Percentiles rank a stretch among this genome's conserved stretches.
These are phyloP conservation scores for Papilio glaucus DNA, from an alignment of 1,140 invertebrate species.

Conservation along the genomic window DNA sequence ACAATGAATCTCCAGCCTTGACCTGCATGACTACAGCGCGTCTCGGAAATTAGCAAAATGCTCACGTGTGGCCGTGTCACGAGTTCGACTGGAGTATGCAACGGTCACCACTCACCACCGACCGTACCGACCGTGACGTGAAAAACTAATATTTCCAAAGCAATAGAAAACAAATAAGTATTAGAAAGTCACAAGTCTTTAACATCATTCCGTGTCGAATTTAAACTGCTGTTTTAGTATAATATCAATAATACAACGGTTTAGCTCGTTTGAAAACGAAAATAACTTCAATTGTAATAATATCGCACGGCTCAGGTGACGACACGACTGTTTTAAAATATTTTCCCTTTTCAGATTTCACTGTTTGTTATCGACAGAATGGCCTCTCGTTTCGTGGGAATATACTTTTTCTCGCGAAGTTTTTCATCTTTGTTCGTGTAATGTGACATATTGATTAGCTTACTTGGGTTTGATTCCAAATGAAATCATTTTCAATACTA, in stretches of 20 bases:
- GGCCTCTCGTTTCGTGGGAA: slow-evolving; percentile 48
- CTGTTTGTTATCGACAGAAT: slow-evolving; percentile 44
- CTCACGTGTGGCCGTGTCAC: slow-evolving; percentile 46
- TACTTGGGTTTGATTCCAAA: neutral
- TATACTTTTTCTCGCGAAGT: neutral
- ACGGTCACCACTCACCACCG: slow-evolving; percentile 21
- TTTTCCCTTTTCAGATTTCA: slow-evolving; percentile 58
- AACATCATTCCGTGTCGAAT: slow-evolving; percentile 40
- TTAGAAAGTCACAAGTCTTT: slow-evolving; percentile 41
- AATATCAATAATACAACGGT: neutral
- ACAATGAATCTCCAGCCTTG: slow-evolving; percentile 54
- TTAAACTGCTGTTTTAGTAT: neutral
- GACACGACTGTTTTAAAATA: slow-evolving; percentile 35
- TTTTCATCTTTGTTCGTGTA: slow-evolving; percentile 20
- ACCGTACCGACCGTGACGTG: slow-evolving; percentile 48
- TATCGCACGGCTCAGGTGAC: slow-evolving; percentile 25
- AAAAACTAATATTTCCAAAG: slow-evolving; percentile 54
- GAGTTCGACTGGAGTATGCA: slow-evolving; percentile 43
- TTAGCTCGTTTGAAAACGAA: slow-evolving; percentile 17
- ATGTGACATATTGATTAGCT: neutral
- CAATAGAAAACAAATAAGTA: slow-evolving; percentile 57
- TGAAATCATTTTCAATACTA: neutral
- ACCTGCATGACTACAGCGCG: slow-evolving; percentile 46
- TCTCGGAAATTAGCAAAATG: slow-evolving; percentile 48
- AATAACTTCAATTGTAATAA: slow-evolving; percentile 20